phyloP scores from a whole-genome alignment of 2,797 vertebrate genomes.

The Emys orbicularis region DNA sequence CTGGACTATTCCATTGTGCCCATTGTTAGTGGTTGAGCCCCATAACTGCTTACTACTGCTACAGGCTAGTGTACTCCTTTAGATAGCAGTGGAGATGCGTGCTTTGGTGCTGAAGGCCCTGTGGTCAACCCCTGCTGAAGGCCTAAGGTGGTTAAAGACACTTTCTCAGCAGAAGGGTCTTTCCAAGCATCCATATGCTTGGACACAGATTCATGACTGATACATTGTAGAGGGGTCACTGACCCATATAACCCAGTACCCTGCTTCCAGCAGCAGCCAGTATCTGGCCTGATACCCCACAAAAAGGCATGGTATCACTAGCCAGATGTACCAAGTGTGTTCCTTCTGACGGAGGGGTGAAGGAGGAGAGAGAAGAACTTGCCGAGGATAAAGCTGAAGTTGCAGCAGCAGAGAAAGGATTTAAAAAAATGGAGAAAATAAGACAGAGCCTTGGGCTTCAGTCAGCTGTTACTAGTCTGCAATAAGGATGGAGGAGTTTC shows the following conservation, averaged over 20 bases:
- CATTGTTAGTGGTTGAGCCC: neutral
- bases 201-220: neutral
- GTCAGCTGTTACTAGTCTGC: conserved; percentile 11
- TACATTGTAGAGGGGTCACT: neutral
- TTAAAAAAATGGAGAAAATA: conserved; percentile 18
- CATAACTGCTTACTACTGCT: neutral
- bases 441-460: conserved; percentile 14
- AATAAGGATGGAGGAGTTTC: conserved; percentile 23
- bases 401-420: neutral
- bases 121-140: neutral
- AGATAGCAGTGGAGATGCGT: neutral
- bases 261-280: neutral
- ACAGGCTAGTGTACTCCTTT: neutral
- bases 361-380: neutral
- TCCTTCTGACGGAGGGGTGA: neutral
- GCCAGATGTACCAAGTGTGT: neutral
- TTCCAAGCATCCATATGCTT: neutral
- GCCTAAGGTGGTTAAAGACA: neutral
- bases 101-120: neutral
- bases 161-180: neutral
- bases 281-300: neutral
- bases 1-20: neutral
- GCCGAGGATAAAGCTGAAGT: neutral
- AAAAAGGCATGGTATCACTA: neutral
- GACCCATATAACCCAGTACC: neutral